Base-by-base conservation (phyloP, 2,888 invertebrate genomes). In the Tyria jacobaeae region DNA sequence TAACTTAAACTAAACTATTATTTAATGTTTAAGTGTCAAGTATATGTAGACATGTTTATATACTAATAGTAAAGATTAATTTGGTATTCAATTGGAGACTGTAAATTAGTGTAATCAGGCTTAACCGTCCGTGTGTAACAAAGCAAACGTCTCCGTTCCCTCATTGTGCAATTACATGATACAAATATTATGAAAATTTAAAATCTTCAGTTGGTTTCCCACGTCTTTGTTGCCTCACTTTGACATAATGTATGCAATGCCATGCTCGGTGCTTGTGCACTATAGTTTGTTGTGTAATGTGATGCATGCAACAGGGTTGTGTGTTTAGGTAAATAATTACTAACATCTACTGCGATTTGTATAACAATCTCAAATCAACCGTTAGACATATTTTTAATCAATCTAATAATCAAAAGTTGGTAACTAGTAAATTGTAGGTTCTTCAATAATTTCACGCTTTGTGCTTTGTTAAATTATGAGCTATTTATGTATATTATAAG, bases 121-220 rank as follows among this genome's bases (percentile, higher is more conserved):
- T 34, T 68, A 25, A 1, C 41, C 2, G 57, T 9, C 63, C 17
- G 73, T 75, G 53, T 76, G 74, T 75, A 64, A 41, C 67, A 62
- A 63, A 55, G 49, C 59, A 68, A 60, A 35, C 57, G 58, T 68
- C 60, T 56, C 61, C 75, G 75, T 72, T 83, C 79, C 75, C 77
- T 67, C 61, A 78, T 88, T 87, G 77, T 80, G 82, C 81, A 88
- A 89, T 83, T 78, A 74, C 78, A 80, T 81, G 87, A 87, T 89
- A 89, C 88, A 89, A 89, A 90, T 91, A 89, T 89, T 89, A 89
- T 86, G 87, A 86, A 90, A 83, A 91, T 89, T 87, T 90, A 73
- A 87, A 89, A 90, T 79, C 71, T 78, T 85, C 85, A 75, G 72
- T 72, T 69, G 81, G 82, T 84, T 89, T 92, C 91, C 89, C 90